phyloP scores from a whole-genome alignment of 2,113 vertebrate genomes.

The Pao palembangensis region DNA sequence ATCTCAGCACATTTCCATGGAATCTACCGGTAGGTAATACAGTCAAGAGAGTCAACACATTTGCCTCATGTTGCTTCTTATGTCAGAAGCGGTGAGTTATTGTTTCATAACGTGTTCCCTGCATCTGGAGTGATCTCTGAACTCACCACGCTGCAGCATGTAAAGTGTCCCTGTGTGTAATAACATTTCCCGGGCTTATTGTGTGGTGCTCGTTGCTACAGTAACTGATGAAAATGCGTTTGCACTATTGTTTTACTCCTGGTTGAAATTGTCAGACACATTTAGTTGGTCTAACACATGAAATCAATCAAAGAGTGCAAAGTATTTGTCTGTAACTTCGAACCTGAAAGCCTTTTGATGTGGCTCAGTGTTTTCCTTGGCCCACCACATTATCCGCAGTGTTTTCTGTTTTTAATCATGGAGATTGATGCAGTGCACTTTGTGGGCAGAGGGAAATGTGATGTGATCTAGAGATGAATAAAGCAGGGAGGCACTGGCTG shows the following conservation, averaged over 20 bases:
- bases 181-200: no score
- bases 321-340: not conserved
- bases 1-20: no score
- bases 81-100: constrained; percentile 25
- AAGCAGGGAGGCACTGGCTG: not conserved
- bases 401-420: constrained; percentile 43
- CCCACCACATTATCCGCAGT: constrained; percentile 28
- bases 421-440: constrained; percentile 8
- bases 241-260: not conserved
- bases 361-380: constrained; percentile 10
- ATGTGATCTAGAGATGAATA: not conserved
- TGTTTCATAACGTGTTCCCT: constrained; percentile 23
- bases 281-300: constrained; percentile 12
- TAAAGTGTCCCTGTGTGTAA: not conserved
- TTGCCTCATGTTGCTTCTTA: fast-evolving
- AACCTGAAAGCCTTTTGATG: constrained; percentile 18
- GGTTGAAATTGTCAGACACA: not conserved
- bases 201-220: no score
- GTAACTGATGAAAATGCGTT: no score
- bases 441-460: not conserved
- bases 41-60: no score
- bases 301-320: constrained; percentile 1
- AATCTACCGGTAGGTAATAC: no score
- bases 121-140: constrained; percentile 1
- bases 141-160: not conserved